Conservation (phyloP, 1,140 invertebrate genomes). For the Ptiloglossa arizonensis region DNA sequence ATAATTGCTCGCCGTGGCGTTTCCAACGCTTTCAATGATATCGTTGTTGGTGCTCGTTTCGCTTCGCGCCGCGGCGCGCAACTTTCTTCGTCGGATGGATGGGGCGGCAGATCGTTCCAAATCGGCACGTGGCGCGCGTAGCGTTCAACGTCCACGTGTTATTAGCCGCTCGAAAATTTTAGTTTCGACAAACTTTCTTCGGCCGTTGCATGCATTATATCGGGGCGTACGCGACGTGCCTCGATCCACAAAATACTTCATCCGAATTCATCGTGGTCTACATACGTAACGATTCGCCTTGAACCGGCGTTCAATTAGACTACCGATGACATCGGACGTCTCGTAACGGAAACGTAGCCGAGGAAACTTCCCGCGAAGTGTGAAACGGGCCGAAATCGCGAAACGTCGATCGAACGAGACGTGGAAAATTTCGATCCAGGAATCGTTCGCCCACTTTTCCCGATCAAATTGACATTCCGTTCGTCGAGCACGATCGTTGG, state of each 20-base stretch:
- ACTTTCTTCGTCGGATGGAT: conserved; percentile 42
- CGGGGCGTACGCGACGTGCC: conserved; percentile 36
- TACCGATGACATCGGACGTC: background rate
- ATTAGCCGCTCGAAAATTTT: conserved; percentile 46
- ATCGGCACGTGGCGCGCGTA: conserved; percentile 44
- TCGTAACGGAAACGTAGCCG: too few relatives aligned
- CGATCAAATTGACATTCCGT: conserved; percentile 70
- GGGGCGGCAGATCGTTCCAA: conserved; percentile 17
- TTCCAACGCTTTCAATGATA: conserved; percentile 19
- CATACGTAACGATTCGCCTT: conserved; percentile 49
- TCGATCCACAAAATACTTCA: conserved; percentile 57
- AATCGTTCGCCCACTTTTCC: conserved; percentile 49
- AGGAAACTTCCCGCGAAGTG: too few relatives aligned
- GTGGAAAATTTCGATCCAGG: conserved; percentile 29
- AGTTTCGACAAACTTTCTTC: conserved; percentile 55
- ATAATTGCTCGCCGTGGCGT: background rate
- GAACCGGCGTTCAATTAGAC: conserved; percentile 23
- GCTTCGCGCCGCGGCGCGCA: background rate
- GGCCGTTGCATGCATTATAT: conserved; percentile 38
- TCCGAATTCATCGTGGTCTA: conserved; percentile 41
- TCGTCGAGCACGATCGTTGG: conserved; percentile 18
- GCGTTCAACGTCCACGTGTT: conserved; percentile 40
- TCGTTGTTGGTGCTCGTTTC: background rate
- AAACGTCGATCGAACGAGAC: background rate
- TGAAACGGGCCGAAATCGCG: background rate